Percentiles rank a stretch among this genome's conserved stretches.
phyloP scores from a whole-genome alignment of 1,140 invertebrate species.

The Maconellicoccus hirsutus region DNA sequence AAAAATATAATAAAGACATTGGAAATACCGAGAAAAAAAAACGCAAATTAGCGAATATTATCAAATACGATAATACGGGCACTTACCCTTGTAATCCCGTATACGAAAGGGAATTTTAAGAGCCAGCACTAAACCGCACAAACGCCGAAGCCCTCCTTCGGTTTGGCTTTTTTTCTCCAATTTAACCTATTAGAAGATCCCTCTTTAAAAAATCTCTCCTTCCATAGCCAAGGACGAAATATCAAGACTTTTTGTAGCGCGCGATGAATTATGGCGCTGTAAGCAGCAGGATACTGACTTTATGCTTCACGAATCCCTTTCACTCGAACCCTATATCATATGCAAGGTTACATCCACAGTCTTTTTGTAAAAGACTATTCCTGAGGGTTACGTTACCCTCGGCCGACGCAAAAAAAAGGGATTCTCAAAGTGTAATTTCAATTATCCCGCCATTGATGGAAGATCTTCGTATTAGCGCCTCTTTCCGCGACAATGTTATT shows the following conservation, averaged over 20 bases:
- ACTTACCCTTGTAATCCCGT: background rate
- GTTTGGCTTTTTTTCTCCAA: background rate
- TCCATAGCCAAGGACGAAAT: background rate
- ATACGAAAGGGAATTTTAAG: background rate
- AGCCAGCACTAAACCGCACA: background rate
- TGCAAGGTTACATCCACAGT: background rate
- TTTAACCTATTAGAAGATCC: background rate
- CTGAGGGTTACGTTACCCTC: background rate
- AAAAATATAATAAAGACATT: background rate
- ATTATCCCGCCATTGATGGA: background rate
- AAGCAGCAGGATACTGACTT: slow-evolving; percentile 7
- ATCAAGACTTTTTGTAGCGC: background rate
- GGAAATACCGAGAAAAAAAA: background rate
- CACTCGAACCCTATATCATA: slow-evolving; percentile 8
- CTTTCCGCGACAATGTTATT: background rate
- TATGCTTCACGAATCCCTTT: slow-evolving; percentile 7
- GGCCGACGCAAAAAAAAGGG: background rate
- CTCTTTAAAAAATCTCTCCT: background rate
- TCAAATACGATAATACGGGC: slow-evolving; percentile 3
- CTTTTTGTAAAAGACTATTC: background rate
- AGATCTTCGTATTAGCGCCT: no score
- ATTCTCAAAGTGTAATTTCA: background rate
- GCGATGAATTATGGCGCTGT: background rate
- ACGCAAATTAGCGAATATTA: background rate
- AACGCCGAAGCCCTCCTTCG: background rate